Base-by-base conservation (phyloP, 2,113 vertebrate genomes). In the Corythoichthys intestinalis region DNA sequence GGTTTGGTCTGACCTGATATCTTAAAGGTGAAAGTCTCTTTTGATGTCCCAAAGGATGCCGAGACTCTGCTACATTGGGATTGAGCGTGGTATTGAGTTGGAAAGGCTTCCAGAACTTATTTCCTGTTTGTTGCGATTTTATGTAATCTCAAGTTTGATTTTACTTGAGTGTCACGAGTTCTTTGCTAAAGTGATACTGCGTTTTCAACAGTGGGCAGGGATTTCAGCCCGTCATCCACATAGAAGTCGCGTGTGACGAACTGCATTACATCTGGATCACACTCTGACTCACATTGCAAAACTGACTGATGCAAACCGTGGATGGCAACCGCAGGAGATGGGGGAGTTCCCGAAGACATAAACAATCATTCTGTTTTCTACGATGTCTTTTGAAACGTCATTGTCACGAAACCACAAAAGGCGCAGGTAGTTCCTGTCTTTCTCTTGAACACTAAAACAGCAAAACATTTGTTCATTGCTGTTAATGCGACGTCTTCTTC, bases 51-150 rank as follows among this genome's bases (percentile, higher is more conserved):
- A 48, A 11, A 1, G 8, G 47, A 48, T 48, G 8, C 47, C 47
- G 2, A 48, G 47, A 11, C 47, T 48, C 10, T 1, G 12, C 47
- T 48, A 12, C 10, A 48, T 48, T 9, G 47, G 47, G 13, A 48
- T 11, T 0, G 8, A 1, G 5, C 59, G 0, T 6, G 10, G 3
- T 69, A 54, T 3, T 77, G 56, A 0, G 3, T 6, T 5, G 38
- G 60, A 0, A 77, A 69, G 0, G 66, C 60, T 60, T 72, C 70
- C 64, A 65, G 64, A 0, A 72, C 61, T 6, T 34, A 4, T 2
- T 7, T 60, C 2, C 54, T 12, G 20, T 78, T 70, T 8, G 63
- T 63, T 28, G 71, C 35, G 7, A 70, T 12, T 48, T 77, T 66
- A 17, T 76, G 65, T 0, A 53, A 7, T n/a, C 17, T 3, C 4